Base-by-base conservation (phyloP, 2,113 vertebrate species). In the Anoplopoma fimbria region DNA sequence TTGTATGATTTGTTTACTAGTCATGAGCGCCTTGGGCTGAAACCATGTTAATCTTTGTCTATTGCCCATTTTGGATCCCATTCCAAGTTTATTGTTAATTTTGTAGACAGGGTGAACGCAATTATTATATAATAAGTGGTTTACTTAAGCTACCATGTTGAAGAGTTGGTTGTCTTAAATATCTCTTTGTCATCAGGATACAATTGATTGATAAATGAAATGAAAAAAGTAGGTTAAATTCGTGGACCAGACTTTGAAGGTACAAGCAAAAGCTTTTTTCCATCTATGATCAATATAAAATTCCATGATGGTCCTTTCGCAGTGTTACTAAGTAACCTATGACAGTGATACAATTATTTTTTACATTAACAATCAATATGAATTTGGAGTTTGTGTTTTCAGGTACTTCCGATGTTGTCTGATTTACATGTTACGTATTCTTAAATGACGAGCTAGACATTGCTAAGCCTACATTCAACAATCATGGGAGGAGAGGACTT, bases 1-100 rank as follows among this genome's bases (percentile, higher is more conserved):
- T 77, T 85, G 57, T 55, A 61, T 75, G 69, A 84, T 83, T 38
- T 81, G 68, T 82, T 83, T 86, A 67, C 61, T 73, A 69, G 36
- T 72, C 65, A 7, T 79, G 68, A 77, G 7, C 67, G n/a, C 60
- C 49, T 19, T 6, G 19, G 68, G 81, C 79, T 58, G 49, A 79
- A 83, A 85, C 15, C 38, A 69, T 8, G 51, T n/a, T 53, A 62
- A 68, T 74, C 64, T 75, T 86, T 76, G 61, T 83, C 62, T 51
- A 34, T 45, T 15, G 23, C 27, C 64, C 60, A 79, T 74, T 75
- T 75, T 79, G 76, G 77, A 83, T 49, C n/a, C 29, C 47, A 67
- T 81, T 77, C 80, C 29, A 15, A 72, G 49, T 15, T 67, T 36
- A 29, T 27, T 49, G 36, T 71, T 74, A 65, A 31, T 31, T 10